These are phyloP conservation scores for Macroramphosus scolopax DNA, from an alignment of 2,797 vertebrate species.

Conservation along the genomic window DNA sequence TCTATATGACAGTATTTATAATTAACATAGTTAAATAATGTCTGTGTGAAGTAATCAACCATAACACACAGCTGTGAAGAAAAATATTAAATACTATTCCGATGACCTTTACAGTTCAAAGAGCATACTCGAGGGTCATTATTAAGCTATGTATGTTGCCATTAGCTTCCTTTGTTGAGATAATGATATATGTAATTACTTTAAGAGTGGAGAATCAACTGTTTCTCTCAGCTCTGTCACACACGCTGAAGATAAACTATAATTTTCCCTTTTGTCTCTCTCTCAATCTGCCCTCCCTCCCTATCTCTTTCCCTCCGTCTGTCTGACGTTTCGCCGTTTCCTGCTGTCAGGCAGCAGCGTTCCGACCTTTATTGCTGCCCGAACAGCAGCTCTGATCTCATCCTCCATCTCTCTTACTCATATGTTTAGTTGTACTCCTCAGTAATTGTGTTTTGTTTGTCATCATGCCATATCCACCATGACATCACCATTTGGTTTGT, in stretches of 20 bases:
- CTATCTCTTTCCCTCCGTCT: conserved; percentile 2
- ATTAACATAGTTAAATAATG: neutral
- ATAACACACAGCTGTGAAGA: neutral
- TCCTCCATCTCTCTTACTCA: conserved; percentile 10
- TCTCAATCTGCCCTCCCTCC: neutral
- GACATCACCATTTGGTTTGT: no score
- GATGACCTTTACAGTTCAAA: no score
- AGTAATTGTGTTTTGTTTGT: neutral
- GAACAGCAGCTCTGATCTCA: conserved; percentile 29
- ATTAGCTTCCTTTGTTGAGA: conserved; percentile 29
- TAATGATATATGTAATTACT: conserved; percentile 18
- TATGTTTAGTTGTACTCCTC: neutral
- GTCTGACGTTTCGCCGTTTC: conserved; percentile 11
- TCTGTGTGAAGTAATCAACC: neutral
- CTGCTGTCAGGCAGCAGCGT: conserved; percentile 27
- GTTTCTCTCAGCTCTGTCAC: conserved; percentile 10
- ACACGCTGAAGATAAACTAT: conserved; percentile 5
- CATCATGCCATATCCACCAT: no score
- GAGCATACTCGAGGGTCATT: conserved; percentile 9
- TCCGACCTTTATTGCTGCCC: conserved; percentile 41
- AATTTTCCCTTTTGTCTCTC: conserved; percentile 4
- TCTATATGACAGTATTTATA: neutral
- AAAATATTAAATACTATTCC: no score
- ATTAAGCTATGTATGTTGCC: neutral
- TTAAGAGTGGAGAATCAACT: conserved; percentile 9